A percentile compares a stretch with the other conserved stretches of the same genome.
These are phyloP conservation scores for Salminus brasiliensis DNA, from an alignment of 2,113 vertebrate species.

Conservation along the genomic window DNA sequence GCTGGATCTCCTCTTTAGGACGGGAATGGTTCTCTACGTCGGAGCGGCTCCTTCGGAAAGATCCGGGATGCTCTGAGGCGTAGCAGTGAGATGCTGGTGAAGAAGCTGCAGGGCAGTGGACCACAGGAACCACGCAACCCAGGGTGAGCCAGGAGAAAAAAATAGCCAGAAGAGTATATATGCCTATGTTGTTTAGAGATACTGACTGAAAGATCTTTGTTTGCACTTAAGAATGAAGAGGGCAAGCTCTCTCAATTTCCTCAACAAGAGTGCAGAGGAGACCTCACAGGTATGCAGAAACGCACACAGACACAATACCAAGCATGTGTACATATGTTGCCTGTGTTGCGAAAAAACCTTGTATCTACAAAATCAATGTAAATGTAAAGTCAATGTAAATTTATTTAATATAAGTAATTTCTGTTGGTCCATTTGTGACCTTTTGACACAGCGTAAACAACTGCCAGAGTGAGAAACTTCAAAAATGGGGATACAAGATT, in stretches of 20 bases:
- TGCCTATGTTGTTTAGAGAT: neutral
- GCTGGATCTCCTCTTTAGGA: slow-evolving; percentile 71
- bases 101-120: slow-evolving; percentile 85
- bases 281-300: slow-evolving; percentile 66
- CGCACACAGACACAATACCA: no score
- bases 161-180: neutral
- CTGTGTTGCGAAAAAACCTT: no score
- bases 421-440: no score
- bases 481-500: no score
- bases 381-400: no score
- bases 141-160: slow-evolving; percentile 68
- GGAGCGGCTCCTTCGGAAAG: slow-evolving; percentile 87
- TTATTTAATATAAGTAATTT: no score
- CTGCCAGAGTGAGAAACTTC: no score
- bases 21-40: slow-evolving; percentile 81
- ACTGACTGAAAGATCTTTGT: neutral
- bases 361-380: no score
- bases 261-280: slow-evolving; percentile 85
- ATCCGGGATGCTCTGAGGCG: slow-evolving; percentile 84
- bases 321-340: no score
- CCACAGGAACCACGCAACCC: slow-evolving; percentile 84
- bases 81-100: slow-evolving; percentile 91
- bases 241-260: slow-evolving; percentile 89
- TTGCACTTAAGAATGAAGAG: slow-evolving; percentile 82
- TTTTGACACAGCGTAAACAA: no score